Evolutionary conservation across 2,888 invertebrate genomes (phyloP), one percentile per base, ranked within the genome.

Genomic region (Pseudanteris insignis): DNA sequence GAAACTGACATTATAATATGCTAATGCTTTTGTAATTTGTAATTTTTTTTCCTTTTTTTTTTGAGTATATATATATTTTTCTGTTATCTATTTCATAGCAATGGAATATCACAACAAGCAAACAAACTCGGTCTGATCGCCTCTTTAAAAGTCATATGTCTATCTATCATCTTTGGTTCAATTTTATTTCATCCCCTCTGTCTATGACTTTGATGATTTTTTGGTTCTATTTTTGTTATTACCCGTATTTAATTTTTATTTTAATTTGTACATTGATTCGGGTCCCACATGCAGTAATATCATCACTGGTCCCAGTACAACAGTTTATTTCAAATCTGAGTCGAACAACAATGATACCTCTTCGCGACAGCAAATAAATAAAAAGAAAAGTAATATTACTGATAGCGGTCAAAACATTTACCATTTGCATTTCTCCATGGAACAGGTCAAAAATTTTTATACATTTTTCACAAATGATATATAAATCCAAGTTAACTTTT

Each of bases 281-380:
- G 11, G 5, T n/a, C 18, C 18, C 18, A 6, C 18, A 18, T 6
- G 18, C 6, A 18, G 18, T 6, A 3, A 18, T 6, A 18, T n/a
- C 26, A 26, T 26, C 26, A n/a, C 26, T n/a, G 26, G 26, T 26
- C 11, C 25, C 7, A 26, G 25, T 38, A 11, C 15, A n/a, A 21
- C 48, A 28, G 34, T 36, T 26, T 18, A n/a, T n/a, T 40, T 18
- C 25, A 40, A 33, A 50, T 40, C 29, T 37, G 24, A 37, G 37
- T 61, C 54, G 44, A 63, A 38, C 63, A 63, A 62, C 57, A 47
- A 47, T 57, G 47, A 53, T 57, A 62, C 57, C 57, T 62, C 53
- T 41, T 28, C 28, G 50, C 40, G 28, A 32, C 26, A 38, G 63
- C 63, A 47, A 28, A 61, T 51, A 65, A 47, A 63, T 48, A 64